These are phyloP conservation scores for Odocoileus virginianus DNA, from an alignment of 2,113 vertebrate genomes.

Conservation along the genomic window DNA sequence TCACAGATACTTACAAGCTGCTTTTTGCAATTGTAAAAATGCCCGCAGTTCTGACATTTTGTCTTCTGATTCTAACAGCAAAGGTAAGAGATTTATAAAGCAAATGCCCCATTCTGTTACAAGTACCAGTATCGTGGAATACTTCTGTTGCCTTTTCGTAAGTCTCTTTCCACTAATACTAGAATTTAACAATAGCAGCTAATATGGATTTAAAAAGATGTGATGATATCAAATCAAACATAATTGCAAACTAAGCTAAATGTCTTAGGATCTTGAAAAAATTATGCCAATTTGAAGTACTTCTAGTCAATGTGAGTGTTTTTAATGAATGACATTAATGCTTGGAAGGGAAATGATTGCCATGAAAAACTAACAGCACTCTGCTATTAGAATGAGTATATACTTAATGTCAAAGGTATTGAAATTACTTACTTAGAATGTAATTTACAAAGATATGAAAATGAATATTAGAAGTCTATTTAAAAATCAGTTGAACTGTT, in stretches of 20 bases:
- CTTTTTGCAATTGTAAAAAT: slow-evolving; percentile 93
- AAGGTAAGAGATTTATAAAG: slow-evolving; percentile 85
- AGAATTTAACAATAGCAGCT: slow-evolving; percentile 21
- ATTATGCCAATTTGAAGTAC: neutral
- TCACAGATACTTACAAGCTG: slow-evolving; percentile 93
- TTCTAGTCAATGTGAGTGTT: neutral
- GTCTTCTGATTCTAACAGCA: slow-evolving; percentile 91
- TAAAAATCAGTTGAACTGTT: neutral
- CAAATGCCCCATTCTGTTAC: neutral
- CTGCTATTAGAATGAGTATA: neutral
- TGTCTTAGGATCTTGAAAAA: neutral
- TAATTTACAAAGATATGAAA: neutral
- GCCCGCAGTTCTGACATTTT: slow-evolving; percentile 95
- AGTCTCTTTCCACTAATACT: neutral
- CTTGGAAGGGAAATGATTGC: neutral
- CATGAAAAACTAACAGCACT: neutral
- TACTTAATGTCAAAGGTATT: neutral
- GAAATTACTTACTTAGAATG: neutral
- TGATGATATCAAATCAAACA: neutral
- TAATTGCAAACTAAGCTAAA: slow-evolving; percentile 28
- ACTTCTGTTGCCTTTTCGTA: neutral
- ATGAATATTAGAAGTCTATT: neutral
- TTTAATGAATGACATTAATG: slow-evolving; percentile 1
- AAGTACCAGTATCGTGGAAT: neutral
- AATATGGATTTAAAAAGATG: neutral